Evolutionary conservation across 2,113 vertebrate species (phyloP), one percentile per base, ranked within the genome.

Genomic region (Vanacampus margaritifer): DNA sequence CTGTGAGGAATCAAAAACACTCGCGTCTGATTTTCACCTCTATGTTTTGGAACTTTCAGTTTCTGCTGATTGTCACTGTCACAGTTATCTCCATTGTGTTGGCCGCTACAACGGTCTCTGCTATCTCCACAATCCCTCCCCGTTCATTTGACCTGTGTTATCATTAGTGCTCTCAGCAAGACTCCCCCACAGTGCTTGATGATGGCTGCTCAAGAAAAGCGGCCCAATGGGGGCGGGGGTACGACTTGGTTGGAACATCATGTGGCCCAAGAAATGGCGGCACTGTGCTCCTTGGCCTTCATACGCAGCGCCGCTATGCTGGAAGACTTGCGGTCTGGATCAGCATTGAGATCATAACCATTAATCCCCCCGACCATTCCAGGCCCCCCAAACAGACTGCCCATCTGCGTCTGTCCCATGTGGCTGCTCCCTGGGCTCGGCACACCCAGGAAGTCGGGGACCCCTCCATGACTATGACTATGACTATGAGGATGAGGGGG

Each of bases 231-330:
- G 66, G 69, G 48, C 64, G 54, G 24, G 78, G 74, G 68, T 66
- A 61, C 24, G 50, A 28, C 68, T 7, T 6, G 68, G 35, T 39
- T 53, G 69, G 84, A 84, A 82, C 78, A n/a, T 97, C 95, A 98
- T 94, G 95, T 97, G 3, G 95, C 94, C 96, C 95, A 98, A 74
- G 96, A 98, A 89, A 98, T 98, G 39, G 96, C 95, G 0, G 96
- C 96, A 13, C 96, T 98, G 93, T 98, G 96, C 93, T 98, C 96
- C 90, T 98, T 98, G 13, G 96, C 96, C 78, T 98, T 98, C 95
- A 98, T 97, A 72, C 96, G 91, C 81, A 98, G 91, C 16, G 95
- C 94, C 6, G 95, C 96, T 60, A 98, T 98, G 92, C 96, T 98
- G 65, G 96, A 98, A 50, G 92, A 96, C 91, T 98, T 98, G 90